These are phyloP conservation scores for Corythoichthys haematopterus DNA, from an alignment of 2,113 vertebrate species.

Conservation along the genomic window DNA sequence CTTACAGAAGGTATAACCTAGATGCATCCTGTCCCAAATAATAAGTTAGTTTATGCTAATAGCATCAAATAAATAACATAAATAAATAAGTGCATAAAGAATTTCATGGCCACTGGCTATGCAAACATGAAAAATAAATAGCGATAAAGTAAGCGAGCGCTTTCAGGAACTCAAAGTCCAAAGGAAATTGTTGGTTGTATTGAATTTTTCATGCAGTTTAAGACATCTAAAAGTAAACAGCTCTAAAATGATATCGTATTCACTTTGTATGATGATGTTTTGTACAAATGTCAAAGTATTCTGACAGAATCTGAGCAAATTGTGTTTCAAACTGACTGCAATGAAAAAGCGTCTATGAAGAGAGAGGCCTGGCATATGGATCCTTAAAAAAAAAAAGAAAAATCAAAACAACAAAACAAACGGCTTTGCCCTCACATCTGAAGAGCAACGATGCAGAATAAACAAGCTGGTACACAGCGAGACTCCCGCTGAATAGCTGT, in stretches of 20 bases:
- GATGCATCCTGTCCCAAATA: conserved; percentile 60
- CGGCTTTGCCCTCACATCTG: conserved; percentile 53
- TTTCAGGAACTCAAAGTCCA: conserved; percentile 36
- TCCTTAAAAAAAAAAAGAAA: conserved; percentile 22
- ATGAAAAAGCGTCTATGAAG: conserved; percentile 55
- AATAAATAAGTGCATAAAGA: conserved; percentile 36
- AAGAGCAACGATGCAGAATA: conserved; percentile 63
- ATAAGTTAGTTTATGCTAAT: conserved; percentile 41
- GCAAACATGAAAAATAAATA: conserved; percentile 52
- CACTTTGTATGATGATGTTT: conserved; percentile 61
- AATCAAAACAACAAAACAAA: conserved; percentile 58
- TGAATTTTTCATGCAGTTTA: neutral
- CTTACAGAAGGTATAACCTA: conserved; percentile 56
- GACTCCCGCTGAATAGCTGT: conserved; percentile 77
- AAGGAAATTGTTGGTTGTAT: conserved; percentile 7
- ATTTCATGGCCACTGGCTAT: conserved; percentile 37
- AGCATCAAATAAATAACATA: conserved; percentile 46
- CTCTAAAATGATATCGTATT: conserved; percentile 70
- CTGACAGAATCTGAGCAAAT: conserved; percentile 46
- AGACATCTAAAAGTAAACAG: conserved; percentile 53
- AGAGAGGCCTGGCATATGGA: conserved; percentile 40
- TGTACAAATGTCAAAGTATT: conserved; percentile 72
- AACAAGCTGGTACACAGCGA: conserved; percentile 74
- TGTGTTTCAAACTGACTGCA: conserved; percentile 57
- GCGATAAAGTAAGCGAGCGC: conserved; percentile 25